Percentiles rank a stretch among this genome's conserved stretches.
Evolutionary conservation across 2,888 invertebrate species (phyloP).

Genomic region (Sialis fuliginosa): DNA sequence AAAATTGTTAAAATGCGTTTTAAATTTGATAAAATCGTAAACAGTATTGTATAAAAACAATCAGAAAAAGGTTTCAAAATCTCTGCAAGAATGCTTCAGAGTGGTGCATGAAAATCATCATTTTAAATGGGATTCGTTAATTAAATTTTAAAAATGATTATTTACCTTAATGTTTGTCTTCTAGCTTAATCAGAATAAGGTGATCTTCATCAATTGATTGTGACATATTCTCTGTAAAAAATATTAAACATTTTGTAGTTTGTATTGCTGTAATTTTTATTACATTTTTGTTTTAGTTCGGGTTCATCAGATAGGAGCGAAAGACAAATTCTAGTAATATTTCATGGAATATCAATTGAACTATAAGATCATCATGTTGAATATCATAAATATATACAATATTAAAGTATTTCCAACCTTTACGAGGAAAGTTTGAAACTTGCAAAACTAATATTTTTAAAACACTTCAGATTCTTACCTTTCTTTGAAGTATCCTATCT

Average conservation of each 20-base stretch:
- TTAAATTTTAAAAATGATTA: not conserved
- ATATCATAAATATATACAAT: conserved; percentile 7
- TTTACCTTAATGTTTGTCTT: conserved; percentile 90
- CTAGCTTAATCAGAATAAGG: conserved; percentile 97
- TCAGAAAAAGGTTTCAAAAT: conserved; percentile 14
- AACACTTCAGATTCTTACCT: too few species aligned
- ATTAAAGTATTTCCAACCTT: conserved; percentile 40
- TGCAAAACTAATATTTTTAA: conserved; percentile 56
- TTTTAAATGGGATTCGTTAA: conserved; percentile 3
- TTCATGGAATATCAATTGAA: not conserved
- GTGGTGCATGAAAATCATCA: conserved; percentile 27
- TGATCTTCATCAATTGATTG: conserved; percentile 84
- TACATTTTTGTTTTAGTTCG: not conserved
- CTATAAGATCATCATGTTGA: not conserved
- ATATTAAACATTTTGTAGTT: conserved; percentile 98
- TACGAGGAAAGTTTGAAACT: conserved; percentile 86
- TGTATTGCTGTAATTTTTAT: conserved; percentile 98
- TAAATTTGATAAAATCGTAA: not conserved
- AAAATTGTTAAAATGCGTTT: too few species aligned
- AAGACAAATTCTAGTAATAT: too few species aligned
- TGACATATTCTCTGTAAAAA: conserved; percentile 90
- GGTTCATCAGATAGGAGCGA: not conserved
- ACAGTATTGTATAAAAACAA: not conserved
- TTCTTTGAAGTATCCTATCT: too few species aligned
- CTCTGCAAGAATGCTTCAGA: conserved; percentile 19